Conservation (phyloP, 2,888 invertebrate species). For the Synanthedon vespiformis region DNA sequence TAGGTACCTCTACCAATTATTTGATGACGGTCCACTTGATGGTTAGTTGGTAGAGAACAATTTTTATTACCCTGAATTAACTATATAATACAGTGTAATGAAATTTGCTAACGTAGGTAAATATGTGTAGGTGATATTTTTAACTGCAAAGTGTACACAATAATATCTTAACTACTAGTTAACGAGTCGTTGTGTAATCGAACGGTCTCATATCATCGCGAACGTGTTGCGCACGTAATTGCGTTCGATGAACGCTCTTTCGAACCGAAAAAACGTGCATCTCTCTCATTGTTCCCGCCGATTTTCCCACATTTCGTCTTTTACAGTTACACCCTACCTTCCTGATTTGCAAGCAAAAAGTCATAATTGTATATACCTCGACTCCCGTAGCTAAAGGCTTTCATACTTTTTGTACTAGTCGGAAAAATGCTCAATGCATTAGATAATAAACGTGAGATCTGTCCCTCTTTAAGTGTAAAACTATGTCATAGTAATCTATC, state of each 20-base stretch:
- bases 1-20: no score
- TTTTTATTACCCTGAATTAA: no score
- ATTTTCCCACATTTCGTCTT: constrained; percentile 66
- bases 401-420: neutral
- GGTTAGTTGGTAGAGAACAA: no score
- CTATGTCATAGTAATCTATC: no score
- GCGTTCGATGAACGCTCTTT: constrained; percentile 60
- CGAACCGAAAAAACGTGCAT: constrained; percentile 58
- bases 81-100: no score
- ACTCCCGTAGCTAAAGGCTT: neutral
- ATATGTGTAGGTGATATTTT: no score
- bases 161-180: neutral
- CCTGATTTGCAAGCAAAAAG: constrained; percentile 58
- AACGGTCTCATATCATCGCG: constrained; percentile 33
- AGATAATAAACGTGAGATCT: neutral
- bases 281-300: constrained; percentile 56
- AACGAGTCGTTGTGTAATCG: constrained; percentile 11
- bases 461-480: neutral
- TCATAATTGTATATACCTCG: constrained; percentile 45
- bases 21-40: no score
- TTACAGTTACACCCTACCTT: constrained; percentile 59
- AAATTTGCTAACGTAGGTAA: no score
- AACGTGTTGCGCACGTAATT: constrained; percentile 54
- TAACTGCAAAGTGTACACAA: no score
- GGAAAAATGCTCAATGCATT: neutral